Base-by-base conservation (phyloP, 37 sponge, comb jelly and placozoan genomes). In the Haliclona indistincta region DNA sequence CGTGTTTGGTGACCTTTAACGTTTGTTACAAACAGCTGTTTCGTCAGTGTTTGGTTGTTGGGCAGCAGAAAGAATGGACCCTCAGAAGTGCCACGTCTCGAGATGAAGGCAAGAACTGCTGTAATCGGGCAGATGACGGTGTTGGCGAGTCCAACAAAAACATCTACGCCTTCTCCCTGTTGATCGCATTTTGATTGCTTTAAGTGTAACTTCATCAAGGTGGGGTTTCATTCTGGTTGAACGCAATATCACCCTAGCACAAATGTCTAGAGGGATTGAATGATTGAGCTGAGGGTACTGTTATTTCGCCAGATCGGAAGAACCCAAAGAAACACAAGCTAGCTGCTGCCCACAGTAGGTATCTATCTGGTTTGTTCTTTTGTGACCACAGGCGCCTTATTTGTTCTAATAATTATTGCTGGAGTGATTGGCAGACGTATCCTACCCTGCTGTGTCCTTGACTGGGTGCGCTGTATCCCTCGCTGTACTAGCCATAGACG, bases 381-480 rank as follows among this genome's bases (percentile, higher is more conserved):
- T n/a, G n/a, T n/a, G n/a, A n/a, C n/a, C n/a, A n/a, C n/a, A n/a
- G n/a, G n/a, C n/a, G n/a, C 37, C n/a, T 4, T 22, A 19, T 37
- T 2, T 26, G 56, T 34, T 5, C 29, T 11, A n/a, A n/a, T n/a
- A n/a, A n/a, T n/a, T n/a, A n/a, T n/a, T n/a, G n/a, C n/a, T n/a
- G n/a, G n/a, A n/a, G 82, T 73, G 13, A 81, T 64, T 11, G 73
- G 82, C 19, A 81, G 66, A 26, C 81, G 35, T 26, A n/a, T 41
- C 3, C 44, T 61, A n/a, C 55, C 13, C 2, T 34, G 53, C 3
- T 17, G 0, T 33, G 29, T 3, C 36, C 66, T 41, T 49, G 33
- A 15, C 2, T 34, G 35, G 6, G 55, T 36, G 6, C 52, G 34
- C 43, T 55, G 29, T 10, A 76, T 29, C 13, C 84, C 84, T 47